These are phyloP conservation scores for Tenualosa thibaudeaui DNA, from an alignment of 2,797 vertebrate genomes.

Conservation along the genomic window DNA sequence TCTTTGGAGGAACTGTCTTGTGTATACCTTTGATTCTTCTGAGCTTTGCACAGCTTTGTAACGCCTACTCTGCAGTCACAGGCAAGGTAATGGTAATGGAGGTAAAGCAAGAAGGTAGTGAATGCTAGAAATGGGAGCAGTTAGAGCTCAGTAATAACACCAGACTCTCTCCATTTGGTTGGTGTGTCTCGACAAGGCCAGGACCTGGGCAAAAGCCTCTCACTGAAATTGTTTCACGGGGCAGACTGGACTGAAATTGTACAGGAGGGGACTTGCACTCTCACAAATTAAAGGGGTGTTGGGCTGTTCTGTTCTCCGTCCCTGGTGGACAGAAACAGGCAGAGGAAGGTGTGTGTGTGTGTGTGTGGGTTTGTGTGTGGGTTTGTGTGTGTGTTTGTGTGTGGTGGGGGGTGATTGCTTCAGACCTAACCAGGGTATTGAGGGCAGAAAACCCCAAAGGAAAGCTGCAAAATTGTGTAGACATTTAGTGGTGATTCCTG, in stretches of 20 bases:
- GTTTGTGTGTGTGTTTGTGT: background rate
- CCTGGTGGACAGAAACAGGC: background rate
- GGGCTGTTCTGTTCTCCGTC: background rate
- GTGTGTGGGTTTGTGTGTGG: too few relatives aligned
- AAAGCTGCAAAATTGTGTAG: background rate
- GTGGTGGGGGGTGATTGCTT: background rate
- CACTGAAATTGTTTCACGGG: background rate
- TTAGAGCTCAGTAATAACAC: slow-evolving; percentile 6
- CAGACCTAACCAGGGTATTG: background rate
- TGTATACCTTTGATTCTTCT: background rate
- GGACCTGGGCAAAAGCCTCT: background rate
- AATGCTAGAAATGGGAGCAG: background rate
- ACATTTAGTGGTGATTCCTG: background rate
- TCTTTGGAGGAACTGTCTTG: background rate
- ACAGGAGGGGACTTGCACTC: slow-evolving; percentile 15
- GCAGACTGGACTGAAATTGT: background rate
- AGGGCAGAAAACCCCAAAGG: background rate
- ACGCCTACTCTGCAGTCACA: background rate
- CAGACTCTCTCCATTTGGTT: background rate
- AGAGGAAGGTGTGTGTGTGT: background rate
- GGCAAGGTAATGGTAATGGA: background rate
- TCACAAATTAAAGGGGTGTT: slow-evolving; percentile 15
- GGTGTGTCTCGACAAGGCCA: background rate
- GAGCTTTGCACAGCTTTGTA: background rate
- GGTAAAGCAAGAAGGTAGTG: background rate